Evolutionary conservation across 1,140 invertebrate genomes (phyloP).

Genomic region (Stenopsyche tienmushanensis): DNA sequence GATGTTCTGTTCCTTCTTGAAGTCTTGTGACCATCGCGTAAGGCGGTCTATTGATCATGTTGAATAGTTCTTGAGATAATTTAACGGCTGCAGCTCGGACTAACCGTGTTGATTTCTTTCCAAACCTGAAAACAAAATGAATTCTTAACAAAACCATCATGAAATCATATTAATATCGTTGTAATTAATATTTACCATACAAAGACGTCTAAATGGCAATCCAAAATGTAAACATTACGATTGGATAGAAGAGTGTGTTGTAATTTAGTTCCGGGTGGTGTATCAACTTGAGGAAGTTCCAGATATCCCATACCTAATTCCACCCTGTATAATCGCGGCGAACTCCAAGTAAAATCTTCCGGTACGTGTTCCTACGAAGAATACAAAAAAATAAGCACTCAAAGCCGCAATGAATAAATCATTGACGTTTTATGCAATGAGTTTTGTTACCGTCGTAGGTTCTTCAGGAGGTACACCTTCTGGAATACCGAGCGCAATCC

Average conservation of each 20-base stretch:
- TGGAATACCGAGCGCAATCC: constrained; percentile 66
- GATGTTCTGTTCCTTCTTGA: constrained; percentile 81
- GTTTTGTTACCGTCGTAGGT: constrained; percentile 27
- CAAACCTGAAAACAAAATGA: constrained; percentile 72
- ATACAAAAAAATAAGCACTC: constrained; percentile 14
- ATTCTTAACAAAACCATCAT: neutral
- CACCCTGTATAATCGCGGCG: constrained; percentile 90
- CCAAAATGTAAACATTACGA: constrained; percentile 96
- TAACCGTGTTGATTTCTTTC: constrained; percentile 94
- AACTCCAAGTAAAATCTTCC: constrained; percentile 71
- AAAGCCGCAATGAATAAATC: neutral
- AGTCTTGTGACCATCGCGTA: constrained; percentile 89
- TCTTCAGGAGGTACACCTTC: constrained; percentile 45
- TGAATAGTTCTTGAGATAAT: constrained; percentile 91
- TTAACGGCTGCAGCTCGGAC: constrained; percentile 96
- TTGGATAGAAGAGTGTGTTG: constrained; percentile 76
- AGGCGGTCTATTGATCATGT: constrained; percentile 85
- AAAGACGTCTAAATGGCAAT: constrained; percentile 95
- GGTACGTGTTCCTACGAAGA: constrained; percentile 75
- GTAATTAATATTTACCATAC: constrained; percentile 75
- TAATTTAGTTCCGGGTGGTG: constrained; percentile 66
- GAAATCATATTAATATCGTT: constrained; percentile 1
- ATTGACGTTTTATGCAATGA: constrained; percentile 27
- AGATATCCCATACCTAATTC: constrained; percentile 97
- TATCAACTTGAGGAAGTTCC: constrained; percentile 93